phyloP scores from a whole-genome alignment of 2,113 vertebrate genomes.

The Pteronura brasiliensis region DNA sequence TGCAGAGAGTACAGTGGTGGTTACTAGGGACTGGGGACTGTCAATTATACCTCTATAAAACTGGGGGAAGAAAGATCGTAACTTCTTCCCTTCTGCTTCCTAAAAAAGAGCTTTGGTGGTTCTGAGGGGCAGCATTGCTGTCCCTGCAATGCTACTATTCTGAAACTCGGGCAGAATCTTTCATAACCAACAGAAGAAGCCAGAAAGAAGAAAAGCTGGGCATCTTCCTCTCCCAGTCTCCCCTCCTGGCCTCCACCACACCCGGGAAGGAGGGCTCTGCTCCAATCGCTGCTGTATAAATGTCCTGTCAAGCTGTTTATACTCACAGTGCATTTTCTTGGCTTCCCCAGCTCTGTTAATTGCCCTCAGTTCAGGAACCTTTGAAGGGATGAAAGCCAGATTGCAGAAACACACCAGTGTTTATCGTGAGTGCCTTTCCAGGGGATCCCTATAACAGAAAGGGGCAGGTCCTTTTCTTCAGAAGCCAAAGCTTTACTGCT shows the following conservation, averaged over 20 bases:
- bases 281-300: conserved; percentile 39
- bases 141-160: not conserved
- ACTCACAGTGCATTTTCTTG: conserved; percentile 67
- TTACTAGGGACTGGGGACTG: not conserved
- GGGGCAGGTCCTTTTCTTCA: conserved; percentile 34
- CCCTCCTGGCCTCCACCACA: not conserved
- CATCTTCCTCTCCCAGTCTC: not conserved
- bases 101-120: not conserved
- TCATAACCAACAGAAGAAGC: not conserved
- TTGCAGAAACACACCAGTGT: conserved; percentile 56
- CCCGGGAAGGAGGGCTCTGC: not conserved
- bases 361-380: conserved; percentile 54
- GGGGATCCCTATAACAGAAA: conserved; percentile 24
- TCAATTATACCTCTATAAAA: not conserved
- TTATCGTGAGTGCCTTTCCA: conserved; percentile 60
- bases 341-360: conserved; percentile 59
- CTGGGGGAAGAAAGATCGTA: not conserved
- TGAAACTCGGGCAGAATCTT: not conserved
- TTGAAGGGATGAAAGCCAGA: conserved; percentile 68
- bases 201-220: not conserved
- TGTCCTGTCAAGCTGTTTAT: conserved; percentile 70
- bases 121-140: not conserved
- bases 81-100: not conserved
- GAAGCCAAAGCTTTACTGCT: not conserved
- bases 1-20: not conserved